Evolutionary conservation across 1,140 invertebrate genomes (phyloP).

Genomic region (Leucophenga varia): DNA sequence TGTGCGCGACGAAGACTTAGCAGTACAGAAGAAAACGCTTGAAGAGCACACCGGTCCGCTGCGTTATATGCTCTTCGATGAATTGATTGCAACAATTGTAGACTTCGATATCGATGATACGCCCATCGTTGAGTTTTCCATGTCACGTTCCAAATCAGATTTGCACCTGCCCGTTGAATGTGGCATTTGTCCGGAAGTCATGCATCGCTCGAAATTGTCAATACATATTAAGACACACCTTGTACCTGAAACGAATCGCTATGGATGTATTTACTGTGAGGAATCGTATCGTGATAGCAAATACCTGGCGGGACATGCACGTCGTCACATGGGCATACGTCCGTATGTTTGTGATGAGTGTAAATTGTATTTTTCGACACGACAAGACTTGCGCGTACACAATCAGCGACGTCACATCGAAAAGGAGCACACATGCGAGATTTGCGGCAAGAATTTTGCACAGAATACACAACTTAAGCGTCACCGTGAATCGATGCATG

Average conservation of each 20-base stretch:
- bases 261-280: conserved; percentile 43
- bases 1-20: too few species aligned
- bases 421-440: conserved; percentile 51
- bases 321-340: conserved; percentile 48
- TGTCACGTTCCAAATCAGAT: conserved; percentile 27
- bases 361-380: conserved; percentile 47
- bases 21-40: neutral
- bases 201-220: conserved; percentile 37
- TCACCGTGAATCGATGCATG: conserved; percentile 46
- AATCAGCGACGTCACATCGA: conserved; percentile 44
- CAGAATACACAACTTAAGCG: conserved; percentile 47
- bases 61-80: conserved; percentile 45
- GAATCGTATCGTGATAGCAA: conserved; percentile 48
- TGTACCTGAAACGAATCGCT: conserved; percentile 42
- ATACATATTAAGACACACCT: conserved; percentile 44
- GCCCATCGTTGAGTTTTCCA: conserved; percentile 48
- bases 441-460: conserved; percentile 48
- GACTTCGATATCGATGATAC: conserved; percentile 43
- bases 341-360: conserved; percentile 47
- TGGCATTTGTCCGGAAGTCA: conserved; percentile 49
- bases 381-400: conserved; percentile 45
- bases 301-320: conserved; percentile 45
- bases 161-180: conserved; percentile 46
- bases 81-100: conserved; percentile 45
- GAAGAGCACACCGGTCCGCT: conserved; percentile 35